phyloP scores from a whole-genome alignment of 2,888 invertebrate genomes.

The Abrostola tripartita region DNA sequence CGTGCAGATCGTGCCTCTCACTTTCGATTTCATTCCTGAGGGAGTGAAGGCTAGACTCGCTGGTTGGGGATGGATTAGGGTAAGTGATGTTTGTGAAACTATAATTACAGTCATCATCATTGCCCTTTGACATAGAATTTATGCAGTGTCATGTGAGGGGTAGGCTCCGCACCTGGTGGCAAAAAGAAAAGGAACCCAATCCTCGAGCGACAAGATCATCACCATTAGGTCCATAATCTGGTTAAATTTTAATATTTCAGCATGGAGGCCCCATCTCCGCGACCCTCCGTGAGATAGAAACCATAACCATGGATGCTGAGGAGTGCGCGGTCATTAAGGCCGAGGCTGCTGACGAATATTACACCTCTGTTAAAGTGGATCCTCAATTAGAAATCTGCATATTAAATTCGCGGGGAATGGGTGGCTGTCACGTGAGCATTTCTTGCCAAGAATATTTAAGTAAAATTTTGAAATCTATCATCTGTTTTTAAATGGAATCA shows the following conservation, averaged over 20 bases:
- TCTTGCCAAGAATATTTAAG: neutral
- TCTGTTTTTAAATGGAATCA: too few relatives aligned
- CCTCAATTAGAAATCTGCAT: constrained; percentile 70
- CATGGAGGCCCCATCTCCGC: constrained; percentile 62
- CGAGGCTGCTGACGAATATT: constrained; percentile 35
- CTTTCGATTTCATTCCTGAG: constrained; percentile 46
- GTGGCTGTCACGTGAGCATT: constrained; percentile 61
- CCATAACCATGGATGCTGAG: constrained; percentile 52
- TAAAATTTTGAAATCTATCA: neutral
- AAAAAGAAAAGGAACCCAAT: too few relatives aligned
- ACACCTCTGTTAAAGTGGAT: constrained; percentile 62
- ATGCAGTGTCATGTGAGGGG: neutral
- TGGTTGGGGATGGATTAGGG: constrained; percentile 73
- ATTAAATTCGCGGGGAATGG: constrained; percentile 59
- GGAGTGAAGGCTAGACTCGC: constrained; percentile 59
- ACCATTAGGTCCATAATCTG: too few relatives aligned
- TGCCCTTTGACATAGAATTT: neutral
- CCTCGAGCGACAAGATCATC: neutral
- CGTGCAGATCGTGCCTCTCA: constrained; percentile 55
- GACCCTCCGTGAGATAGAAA: constrained; percentile 49
- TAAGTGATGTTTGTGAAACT: constrained; percentile 45
- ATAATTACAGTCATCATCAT: neutral
- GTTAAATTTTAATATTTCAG: constrained; percentile 6
- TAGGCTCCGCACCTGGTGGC: too few relatives aligned
- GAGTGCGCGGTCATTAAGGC: constrained; percentile 49